Evolutionary conservation across 1,140 invertebrate genomes (phyloP).

Genomic region (Drosophila fuyamai): DNA sequence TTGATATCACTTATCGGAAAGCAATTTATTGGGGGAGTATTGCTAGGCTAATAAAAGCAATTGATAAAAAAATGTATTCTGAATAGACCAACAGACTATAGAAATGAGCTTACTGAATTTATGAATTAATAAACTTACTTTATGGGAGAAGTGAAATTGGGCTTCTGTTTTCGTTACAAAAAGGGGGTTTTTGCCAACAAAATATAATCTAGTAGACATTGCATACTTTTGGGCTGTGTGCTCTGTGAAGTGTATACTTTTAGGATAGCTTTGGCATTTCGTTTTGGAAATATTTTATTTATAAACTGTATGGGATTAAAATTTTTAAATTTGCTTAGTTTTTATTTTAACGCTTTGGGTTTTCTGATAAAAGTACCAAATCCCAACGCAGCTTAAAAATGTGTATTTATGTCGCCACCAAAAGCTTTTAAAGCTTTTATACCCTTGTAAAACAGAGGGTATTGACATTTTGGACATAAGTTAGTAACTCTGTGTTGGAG

Average conservation of each 20-base stretch:
- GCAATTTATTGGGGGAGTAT: conserved; percentile 24
- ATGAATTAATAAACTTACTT: conserved; percentile 14
- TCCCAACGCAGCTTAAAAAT: too few relatives aligned
- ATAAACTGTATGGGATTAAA: too few relatives aligned
- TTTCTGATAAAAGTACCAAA: too few relatives aligned
- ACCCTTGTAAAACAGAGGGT: background rate
- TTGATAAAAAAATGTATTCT: background rate
- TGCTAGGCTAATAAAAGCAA: conserved; percentile 7
- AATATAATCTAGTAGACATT: rapidly evolving
- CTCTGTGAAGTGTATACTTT: background rate
- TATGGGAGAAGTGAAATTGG: background rate
- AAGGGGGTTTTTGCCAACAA: background rate
- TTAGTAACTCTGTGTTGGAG: background rate
- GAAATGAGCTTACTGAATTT: conserved; percentile 13
- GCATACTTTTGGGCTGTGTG: conserved; percentile 26
- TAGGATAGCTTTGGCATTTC: background rate
- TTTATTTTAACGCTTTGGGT: too few relatives aligned
- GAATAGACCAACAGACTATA: background rate
- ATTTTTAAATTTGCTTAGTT: background rate
- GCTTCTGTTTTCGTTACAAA: background rate
- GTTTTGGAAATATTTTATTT: background rate
- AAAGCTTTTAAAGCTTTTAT: conserved; percentile 20
- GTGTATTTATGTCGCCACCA: background rate
- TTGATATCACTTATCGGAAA: conserved; percentile 23
- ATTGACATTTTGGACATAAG: background rate